Evolutionary conservation across 2,797 vertebrate species (phyloP).

Genomic region (Antrozous pallidus): DNA sequence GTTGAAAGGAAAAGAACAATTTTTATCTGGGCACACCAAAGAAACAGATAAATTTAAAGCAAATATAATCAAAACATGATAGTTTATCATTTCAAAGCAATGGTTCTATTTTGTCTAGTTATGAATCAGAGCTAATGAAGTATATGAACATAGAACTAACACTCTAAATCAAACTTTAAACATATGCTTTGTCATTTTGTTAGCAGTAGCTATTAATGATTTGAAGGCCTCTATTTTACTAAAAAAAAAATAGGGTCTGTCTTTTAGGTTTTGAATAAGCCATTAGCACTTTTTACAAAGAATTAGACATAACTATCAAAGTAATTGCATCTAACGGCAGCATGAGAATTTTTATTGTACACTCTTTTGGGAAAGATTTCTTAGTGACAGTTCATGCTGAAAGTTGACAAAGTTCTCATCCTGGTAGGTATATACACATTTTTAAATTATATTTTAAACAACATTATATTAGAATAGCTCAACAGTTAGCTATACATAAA

Average conservation of each 20-base stretch:
- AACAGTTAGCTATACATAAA: neutral
- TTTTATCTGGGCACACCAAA: neutral
- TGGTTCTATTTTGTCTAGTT: neutral
- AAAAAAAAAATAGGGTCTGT: neutral
- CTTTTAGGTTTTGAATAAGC: neutral
- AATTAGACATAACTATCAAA: neutral
- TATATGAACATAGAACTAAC: neutral
- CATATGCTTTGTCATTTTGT: conserved; percentile 15
- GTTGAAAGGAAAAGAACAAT: neutral
- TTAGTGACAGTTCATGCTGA: neutral
- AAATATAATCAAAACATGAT: neutral
- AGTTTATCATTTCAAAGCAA: neutral
- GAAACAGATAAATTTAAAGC: neutral
- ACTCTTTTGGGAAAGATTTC: neutral
- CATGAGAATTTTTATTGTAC: neutral
- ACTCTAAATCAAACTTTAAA: neutral
- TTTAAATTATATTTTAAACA: neutral
- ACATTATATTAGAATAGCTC: neutral
- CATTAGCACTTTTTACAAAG: neutral
- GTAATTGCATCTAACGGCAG: neutral
- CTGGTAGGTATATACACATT: neutral
- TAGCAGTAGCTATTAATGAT: neutral
- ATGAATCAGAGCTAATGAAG: conserved; percentile 25
- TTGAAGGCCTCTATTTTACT: neutral
- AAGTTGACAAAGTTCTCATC: neutral